These are phyloP conservation scores for Prunella fulvescens DNA, from an alignment of 2,113 vertebrate species.

Conservation along the genomic window DNA sequence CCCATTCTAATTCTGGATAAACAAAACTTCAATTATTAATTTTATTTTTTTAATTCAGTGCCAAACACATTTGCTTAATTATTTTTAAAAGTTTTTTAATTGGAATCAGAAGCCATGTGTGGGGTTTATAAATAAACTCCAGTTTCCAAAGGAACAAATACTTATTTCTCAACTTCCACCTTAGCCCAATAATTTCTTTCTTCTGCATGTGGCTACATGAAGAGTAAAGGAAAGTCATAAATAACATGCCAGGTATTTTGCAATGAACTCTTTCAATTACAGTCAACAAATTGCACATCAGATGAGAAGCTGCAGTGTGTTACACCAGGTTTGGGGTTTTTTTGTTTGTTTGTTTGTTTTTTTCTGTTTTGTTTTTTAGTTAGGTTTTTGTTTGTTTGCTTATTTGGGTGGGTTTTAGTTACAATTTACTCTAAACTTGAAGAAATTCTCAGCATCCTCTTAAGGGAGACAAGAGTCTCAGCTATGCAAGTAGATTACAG, in stretches of 20 bases:
- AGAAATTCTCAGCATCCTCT: not conserved
- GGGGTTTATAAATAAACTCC: slow-evolving; percentile 19
- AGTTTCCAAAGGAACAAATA: not conserved
- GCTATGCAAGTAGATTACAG: not conserved
- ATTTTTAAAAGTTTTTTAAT: not conserved
- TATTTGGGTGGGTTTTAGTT: not conserved
- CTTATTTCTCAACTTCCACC: slow-evolving; percentile 6
- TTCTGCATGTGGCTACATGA: slow-evolving; percentile 9
- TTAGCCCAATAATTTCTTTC: not conserved
- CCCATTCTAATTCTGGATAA: not conserved
- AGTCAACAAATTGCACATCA: slow-evolving; percentile 10
- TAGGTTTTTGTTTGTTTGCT: not conserved
- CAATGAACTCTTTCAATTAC: not conserved
- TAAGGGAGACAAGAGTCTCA: not conserved
- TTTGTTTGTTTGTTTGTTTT: not conserved
- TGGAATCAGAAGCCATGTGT: not conserved
- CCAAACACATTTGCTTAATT: not conserved
- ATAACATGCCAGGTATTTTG: not conserved
- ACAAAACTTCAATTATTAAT: not conserved
- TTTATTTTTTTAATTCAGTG: not conserved
- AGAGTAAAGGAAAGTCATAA: not conserved
- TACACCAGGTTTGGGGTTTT: rapidly evolving
- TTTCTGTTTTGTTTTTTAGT: not conserved
- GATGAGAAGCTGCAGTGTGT: not conserved
- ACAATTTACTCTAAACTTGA: slow-evolving; percentile 23